A percentile compares a stretch with the other conserved stretches of the same genome.
These are phyloP conservation scores for Drosophila persimilis DNA, from an alignment of 1,140 invertebrate genomes.

Conservation along the genomic window DNA sequence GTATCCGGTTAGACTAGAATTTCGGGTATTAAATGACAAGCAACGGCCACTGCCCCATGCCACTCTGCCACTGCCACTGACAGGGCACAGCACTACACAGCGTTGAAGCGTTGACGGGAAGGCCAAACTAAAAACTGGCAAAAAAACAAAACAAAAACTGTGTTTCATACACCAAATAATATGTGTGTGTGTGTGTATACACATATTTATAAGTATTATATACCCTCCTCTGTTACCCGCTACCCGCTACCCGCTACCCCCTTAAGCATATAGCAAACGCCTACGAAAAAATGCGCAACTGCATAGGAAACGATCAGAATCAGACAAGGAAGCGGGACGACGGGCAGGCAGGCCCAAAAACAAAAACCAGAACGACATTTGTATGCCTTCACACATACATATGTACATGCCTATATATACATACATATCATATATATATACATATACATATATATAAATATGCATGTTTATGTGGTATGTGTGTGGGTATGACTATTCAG, in stretches of 20 bases:
- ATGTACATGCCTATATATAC: background rate
- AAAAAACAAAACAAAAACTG: constrained; percentile 37
- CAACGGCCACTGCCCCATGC: background rate
- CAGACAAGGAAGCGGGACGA: background rate
- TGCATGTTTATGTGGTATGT: constrained; percentile 8
- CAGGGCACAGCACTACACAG: background rate
- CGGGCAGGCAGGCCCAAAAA: constrained; percentile 1
- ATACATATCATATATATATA: too few relatives aligned
- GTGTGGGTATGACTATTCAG: constrained; percentile 67
- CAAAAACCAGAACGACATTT: constrained; percentile 67
- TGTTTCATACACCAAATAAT: constrained; percentile 7
- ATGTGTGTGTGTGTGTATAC: background rate
- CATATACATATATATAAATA: too few relatives aligned
- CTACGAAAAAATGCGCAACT: constrained; percentile 76
- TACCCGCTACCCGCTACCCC: too few relatives aligned
- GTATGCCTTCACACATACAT: constrained; percentile 35
- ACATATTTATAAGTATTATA: constrained; percentile 5
- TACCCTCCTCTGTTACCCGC: background rate
- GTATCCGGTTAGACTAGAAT: constrained; percentile 82
- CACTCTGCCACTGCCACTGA: constrained; percentile 2
- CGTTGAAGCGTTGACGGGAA: constrained; percentile 21
- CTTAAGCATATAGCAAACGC: constrained; percentile 35
- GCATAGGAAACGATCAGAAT: constrained; percentile 50
- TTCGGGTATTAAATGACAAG: constrained; percentile 81
- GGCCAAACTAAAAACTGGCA: constrained; percentile 62